Base-by-base conservation (phyloP, 1,140 invertebrate species). In the Nomia melanderi region DNA sequence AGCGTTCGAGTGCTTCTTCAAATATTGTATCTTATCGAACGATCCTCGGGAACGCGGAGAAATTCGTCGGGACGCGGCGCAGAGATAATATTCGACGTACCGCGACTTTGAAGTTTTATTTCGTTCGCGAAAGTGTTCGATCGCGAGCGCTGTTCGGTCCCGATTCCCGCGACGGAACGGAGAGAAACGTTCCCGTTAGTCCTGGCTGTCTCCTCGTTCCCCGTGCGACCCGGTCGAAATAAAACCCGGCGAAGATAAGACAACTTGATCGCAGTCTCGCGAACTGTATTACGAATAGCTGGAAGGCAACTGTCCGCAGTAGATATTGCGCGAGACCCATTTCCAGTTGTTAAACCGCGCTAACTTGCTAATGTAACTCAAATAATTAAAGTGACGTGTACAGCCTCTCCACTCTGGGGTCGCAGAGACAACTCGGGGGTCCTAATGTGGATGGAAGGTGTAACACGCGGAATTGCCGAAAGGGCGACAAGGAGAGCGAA, bases 331-430 rank as follows among this genome's bases (percentile, higher is more conserved):
- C 54, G 78, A 71, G 53, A 75, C 27, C 72, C 59, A 77, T 81
- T 81, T 84, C 75, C 79, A 67, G 36, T 59, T 85, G 78, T 81
- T 84, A 62, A 81, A 66, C 71, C 66, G 12, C 20, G 27, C 76
- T 79, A 84, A 84, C 60, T 85, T 71, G 64, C 70, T 81, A 74
- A 81, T 78, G 83, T 79, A 84, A 84, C 77, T 78, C 47, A 74
- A 84, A 85, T 84, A 81, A 84, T 84, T 81, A 84, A 81, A 84
- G 79, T 75, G 82, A 81, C 79, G 65, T 41, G 74, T 83, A 73
- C 82, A 69, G 66, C 44, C 59, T 54, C 62, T 54, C 62, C 76
- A 54, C 33, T 73, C 54, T 60, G 33, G 27, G 44, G 41, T 71
- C 50, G 69, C 56, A 57, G 56, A 41, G 69, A 65, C 75, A 82